Evolutionary conservation across 2,797 vertebrate genomes (phyloP).

Genomic region (Eulemur mongoz): DNA sequence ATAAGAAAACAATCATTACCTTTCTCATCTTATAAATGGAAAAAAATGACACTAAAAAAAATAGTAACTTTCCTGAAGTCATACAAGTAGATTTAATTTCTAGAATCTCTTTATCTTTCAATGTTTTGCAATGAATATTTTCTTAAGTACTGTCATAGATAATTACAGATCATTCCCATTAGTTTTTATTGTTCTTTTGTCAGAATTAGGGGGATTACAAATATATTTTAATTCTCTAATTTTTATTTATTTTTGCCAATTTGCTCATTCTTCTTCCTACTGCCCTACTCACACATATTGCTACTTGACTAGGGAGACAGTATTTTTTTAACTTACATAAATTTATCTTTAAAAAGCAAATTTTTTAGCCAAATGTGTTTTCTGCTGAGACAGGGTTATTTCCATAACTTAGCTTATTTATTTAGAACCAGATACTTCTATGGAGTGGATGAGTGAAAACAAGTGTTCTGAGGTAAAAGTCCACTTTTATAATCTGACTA

Average conservation of each 20-base stretch:
- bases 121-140: background rate
- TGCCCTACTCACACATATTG: background rate
- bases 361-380: conserved; percentile 31
- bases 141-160: background rate
- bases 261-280: background rate
- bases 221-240: background rate
- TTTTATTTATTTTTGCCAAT: conserved; percentile 3
- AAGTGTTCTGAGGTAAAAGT: background rate
- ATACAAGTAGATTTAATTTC: background rate
- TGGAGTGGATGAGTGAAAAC: conserved; percentile 36
- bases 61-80: background rate
- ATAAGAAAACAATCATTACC: background rate
- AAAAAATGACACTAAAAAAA: background rate
- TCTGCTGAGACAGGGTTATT: conserved; percentile 3
- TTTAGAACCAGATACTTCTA: conserved; percentile 30
- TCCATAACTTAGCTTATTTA: conserved; percentile 44
- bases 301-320: conserved; percentile 40
- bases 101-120: conserved; percentile 24
- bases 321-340: conserved; percentile 52
- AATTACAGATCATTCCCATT: background rate
- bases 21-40: background rate
- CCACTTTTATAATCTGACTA: background rate
- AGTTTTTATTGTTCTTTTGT: background rate
- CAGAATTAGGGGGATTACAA: background rate
- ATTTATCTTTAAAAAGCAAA: conserved; percentile 34